Evolutionary conservation across 2,888 invertebrate genomes (phyloP), one percentile per base, ranked within the genome.

Genomic region (Byasa hedistus): DNA sequence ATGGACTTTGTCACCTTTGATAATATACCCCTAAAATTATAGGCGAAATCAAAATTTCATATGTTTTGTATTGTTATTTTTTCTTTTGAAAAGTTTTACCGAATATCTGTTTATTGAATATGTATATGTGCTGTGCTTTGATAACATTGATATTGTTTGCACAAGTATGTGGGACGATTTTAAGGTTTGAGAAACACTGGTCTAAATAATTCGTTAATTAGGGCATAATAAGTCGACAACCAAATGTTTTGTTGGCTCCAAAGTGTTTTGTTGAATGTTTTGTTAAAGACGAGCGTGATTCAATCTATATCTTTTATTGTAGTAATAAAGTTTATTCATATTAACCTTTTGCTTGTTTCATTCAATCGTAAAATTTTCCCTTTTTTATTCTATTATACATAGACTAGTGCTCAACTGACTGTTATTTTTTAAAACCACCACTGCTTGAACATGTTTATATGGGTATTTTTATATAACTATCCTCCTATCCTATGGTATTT

Each of bases 251-350:
- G 85, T 87, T 80, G 85, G 83, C 87, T 87, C 89, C 90, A 90
- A 90, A 90, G 90, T 89, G 85, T 87, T 85, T 89, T 89, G 89
- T 90, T 91, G 84, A 89, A 86, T 87, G 87, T 89, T 90, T 85
- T 89, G 89, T 89, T 89, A 85, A 78, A 79, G 78, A 80, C 74
- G 81, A 85, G 80, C 83, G 82, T 80, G 82, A 81, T 88, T 84
- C 79, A 80, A 79, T 85, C 80, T 86, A 86, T 89, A 88, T 85
- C 87, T 88, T 90, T 87, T 88, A 89, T 88, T 84, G 83, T 89
- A 91, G 88, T 84, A 91, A 90, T 91, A 91, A 91, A 91, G 87
- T 90, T 87, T 90, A 91, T 91, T 89, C 85, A 87, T 90, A 87
- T 87, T 87, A 82, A 79, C 75, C 73, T 69, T 71, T 59, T 67